These are phyloP conservation scores for Odobenus rosmarus DNA, from an alignment of 2,113 vertebrate genomes.

Conservation along the genomic window DNA sequence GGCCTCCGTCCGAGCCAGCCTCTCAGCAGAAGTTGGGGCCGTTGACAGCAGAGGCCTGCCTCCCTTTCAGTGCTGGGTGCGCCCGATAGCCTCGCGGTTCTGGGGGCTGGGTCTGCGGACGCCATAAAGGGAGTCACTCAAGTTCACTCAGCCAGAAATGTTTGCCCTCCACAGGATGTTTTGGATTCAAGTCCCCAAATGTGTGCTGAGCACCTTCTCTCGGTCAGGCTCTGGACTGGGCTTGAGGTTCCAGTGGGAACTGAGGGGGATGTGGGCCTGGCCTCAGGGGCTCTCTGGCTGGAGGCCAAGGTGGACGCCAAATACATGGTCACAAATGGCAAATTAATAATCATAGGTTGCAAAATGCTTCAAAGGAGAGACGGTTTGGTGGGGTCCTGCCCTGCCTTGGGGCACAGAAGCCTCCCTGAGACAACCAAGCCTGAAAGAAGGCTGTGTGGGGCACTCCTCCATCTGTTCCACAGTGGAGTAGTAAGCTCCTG, in stretches of 20 bases:
- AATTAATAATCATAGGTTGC: too few relatives aligned
- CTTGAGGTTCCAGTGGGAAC: fast-evolving
- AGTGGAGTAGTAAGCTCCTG: background rate
- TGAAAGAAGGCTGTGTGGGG: background rate
- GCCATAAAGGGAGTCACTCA: fast-evolving
- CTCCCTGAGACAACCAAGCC: background rate
- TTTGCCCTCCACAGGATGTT: background rate
- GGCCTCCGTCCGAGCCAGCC: fast-evolving
- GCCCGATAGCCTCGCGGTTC: fast-evolving
- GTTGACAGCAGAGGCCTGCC: fast-evolving
- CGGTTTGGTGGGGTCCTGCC: too few relatives aligned
- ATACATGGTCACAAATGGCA: background rate
- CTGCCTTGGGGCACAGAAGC: background rate
- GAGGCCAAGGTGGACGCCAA: background rate
- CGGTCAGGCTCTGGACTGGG: background rate
- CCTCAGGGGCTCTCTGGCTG: background rate
- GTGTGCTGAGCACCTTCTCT: background rate
- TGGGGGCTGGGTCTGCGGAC: background rate
- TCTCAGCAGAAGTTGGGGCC: background rate
- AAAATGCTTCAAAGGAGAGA: background rate
- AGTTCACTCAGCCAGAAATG: background rate
- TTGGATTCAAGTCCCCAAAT: too few relatives aligned
- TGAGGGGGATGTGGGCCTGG: fast-evolving
- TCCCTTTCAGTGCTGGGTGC: fast-evolving
- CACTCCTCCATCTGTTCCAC: fast-evolving